Evolutionary conservation across 2,888 invertebrate species (phyloP), one percentile per base, ranked within the genome.

Genomic region (Dicranocentrus wangi): DNA sequence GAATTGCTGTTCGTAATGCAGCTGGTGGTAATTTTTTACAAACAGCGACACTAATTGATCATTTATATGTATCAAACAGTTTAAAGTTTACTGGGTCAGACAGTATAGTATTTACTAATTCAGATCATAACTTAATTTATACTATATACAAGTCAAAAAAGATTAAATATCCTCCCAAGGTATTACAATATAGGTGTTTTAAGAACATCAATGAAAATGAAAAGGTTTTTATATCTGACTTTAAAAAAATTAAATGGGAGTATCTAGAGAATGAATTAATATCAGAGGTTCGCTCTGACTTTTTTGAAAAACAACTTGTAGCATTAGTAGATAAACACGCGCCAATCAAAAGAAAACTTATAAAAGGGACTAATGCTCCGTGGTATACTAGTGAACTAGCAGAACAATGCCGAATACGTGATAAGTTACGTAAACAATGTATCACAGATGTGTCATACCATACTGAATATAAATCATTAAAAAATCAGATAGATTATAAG

Each of bases 351-450:
- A 23, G 72, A 2, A 60, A 47, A 43, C 2, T 71, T 2, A 15
- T 71, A 7, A 71, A 71, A 25, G 71, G 71, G 1, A n/a, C 10
- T 19, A 71, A 71, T 43, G 61, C 61, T 1, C 71, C 71, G 5
- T 71, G 71, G 71, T 60, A 43, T 17, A 43, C 43, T 17, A 15
- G 13, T 5, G 47, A 43, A 17, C 17, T 71, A 5, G n/a, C n/a
- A 10, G 25, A 8, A 19, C 1, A 27, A 21, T 71, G 71, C 23
- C 60, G 43, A 21, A 2, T 17, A 43, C 42, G 71, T n/a, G 47
- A 71, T 43, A 10, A 43, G 25, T 43, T 25, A 13, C n/a, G 28
- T 19, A 58, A 43, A 5, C 1, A n/a, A 25, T 1, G 13, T 10
- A 1, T 1, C 3, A 15, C 2, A 2, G 17, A 51, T 25, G 1